Evolutionary conservation across 2,113 vertebrate species (phyloP), one percentile per base, ranked within the genome.

Genomic region (Anguilla rostrata): DNA sequence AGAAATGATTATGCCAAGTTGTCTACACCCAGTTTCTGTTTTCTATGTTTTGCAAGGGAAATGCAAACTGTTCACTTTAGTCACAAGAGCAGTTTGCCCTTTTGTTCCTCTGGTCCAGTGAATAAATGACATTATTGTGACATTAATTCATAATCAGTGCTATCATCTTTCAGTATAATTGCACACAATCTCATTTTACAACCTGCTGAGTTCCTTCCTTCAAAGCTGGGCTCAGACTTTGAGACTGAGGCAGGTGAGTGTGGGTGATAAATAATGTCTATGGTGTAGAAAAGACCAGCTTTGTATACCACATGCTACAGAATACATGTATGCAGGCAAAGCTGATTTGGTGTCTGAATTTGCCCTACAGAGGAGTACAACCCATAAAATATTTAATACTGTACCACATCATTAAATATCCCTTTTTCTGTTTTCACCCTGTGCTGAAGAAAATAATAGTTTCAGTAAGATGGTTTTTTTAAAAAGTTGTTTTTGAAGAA

Each of bases 51-150:
- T 78, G 34, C 39, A 5, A 12, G n/a, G 39, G 81, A 11, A 40
- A 7, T 71, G 57, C 66, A 87, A 29, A 4, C 12, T 29, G 26
- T 63, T 84, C 20, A 79, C 43, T 46, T 83, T 18, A 12, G 75
- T 39, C 71, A 57, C 26, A 79, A 41, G 46, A 41, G 56, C 5
- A 40, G 39, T 39, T 46, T 34, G 22, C 75, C 26, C 71, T 11
- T 84, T 63, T 80, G 16, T 84, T 43, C 82, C 66, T 20, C 82
- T 43, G 16, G 71, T 46, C 75, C 29, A 29, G 0, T 63, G 82
- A 83, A 83, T 20, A 53, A 63, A 56, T 85, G 84, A 80, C 46
- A 75, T 79, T 79, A 49, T 40, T 80, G n/a, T 79, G 84, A 80
- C 84, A 85, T 80, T 53, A 85, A 80, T 80, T 85, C 9, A 56